Base-by-base conservation (phyloP, 1,140 invertebrate genomes). In the Camponotus floridanus region DNA sequence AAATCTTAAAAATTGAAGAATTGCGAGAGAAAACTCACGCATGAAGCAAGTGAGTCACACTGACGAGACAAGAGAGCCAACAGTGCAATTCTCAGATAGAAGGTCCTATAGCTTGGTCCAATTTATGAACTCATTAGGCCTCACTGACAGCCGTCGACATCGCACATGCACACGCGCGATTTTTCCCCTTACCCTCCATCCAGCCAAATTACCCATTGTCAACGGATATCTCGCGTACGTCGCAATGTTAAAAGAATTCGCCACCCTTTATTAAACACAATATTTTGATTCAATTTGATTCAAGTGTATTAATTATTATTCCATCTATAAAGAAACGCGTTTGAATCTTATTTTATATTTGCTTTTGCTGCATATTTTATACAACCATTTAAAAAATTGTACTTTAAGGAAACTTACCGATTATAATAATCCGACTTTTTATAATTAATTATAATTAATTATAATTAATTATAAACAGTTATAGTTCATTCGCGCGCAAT, bases 121-220 rank as follows among this genome's bases (percentile, higher is more conserved):
- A 95, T 94, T 94, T 94, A 94, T 91, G 88, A 92, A 91, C 94
- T 95, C 92, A 93, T 94, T 93, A 94, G 45, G 91, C 89, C 91
- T 92, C 88, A 90, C 92, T 88, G 86, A 87, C 89, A 73, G 81
- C 86, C 80, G 88, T 88, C 87, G 87, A 74, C 88, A 76, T 80
- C 61, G 81, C 74, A 76, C 55, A 68, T 39, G 67, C 48, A 57
- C 61, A 76, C 65, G 71, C 83, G 42, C 84, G 90, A 87, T 87
- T 87, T 85, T 45, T 76, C 64, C 80, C 85, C 85, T 18, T 51
- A 18, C 48, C 48, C 62, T 61, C 73, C 84, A 65, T 39, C 51
- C 67, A 59, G 57, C 68, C 74, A 79, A 45, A 73, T 88, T 76
- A 62, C 51, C 51, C 64, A 86, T 89, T 86, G 76, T 62, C 76